Evolutionary conservation across 2,113 vertebrate species (phyloP).

Genomic region (Pelvicachromis taeniatus): DNA sequence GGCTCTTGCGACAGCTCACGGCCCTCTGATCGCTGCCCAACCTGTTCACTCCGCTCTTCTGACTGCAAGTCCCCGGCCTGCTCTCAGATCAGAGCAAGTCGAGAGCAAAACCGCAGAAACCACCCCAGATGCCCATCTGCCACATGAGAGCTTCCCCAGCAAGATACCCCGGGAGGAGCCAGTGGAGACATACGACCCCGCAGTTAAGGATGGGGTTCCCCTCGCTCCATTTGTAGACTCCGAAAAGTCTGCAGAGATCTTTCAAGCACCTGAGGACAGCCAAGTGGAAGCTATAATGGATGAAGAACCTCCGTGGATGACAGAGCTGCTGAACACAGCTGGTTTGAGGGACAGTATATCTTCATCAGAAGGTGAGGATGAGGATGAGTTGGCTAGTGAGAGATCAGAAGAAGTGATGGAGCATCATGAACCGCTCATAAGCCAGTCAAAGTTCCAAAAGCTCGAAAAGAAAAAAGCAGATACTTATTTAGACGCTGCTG

Average conservation of each 20-base stretch:
- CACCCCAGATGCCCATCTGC: neutral
- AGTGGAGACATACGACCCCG: neutral
- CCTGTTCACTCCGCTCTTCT: neutral
- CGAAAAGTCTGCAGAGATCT: neutral
- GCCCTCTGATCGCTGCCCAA: neutral
- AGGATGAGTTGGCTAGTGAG: neutral
- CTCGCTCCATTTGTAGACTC: neutral
- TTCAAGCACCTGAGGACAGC: neutral
- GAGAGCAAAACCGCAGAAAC: neutral
- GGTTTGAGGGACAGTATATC: neutral
- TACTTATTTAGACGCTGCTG: neutral
- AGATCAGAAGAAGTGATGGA: neutral
- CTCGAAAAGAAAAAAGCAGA: neutral
- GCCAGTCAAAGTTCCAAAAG: neutral
- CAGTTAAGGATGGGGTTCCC: neutral
- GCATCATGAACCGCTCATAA: neutral
- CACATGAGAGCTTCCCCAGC: neutral
- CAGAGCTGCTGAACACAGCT: neutral
- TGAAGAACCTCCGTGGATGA: slow-evolving; percentile 49
- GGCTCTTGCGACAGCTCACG: neutral
- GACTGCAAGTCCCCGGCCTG: slow-evolving; percentile 41
- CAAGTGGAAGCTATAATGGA: slow-evolving; percentile 33
- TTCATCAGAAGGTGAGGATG: slow-evolving; percentile 27
- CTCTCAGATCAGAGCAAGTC: slow-evolving; percentile 37
- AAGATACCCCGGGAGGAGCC: neutral